phyloP scores from a whole-genome alignment of 2,797 vertebrate genomes.

The Brachymystax lenok region DNA sequence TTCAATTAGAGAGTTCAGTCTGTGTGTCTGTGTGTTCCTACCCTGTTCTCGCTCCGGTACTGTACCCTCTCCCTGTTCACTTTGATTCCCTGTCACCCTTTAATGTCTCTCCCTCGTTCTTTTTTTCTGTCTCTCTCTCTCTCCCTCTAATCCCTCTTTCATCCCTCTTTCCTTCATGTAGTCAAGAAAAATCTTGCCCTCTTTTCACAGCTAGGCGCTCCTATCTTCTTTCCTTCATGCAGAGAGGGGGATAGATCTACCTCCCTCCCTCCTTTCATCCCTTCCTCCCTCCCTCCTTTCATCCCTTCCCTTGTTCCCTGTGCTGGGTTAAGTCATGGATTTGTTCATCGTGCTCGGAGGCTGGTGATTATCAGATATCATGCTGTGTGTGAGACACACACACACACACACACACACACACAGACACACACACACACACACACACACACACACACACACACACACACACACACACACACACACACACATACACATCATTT shows the following conservation, averaged over 20 bases:
- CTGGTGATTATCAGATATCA: no score
- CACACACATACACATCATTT: no score
- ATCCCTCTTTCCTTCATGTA: slow-evolving; percentile 20
- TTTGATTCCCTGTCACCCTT: slow-evolving; percentile 44
- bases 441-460: no score
- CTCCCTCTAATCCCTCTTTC: slow-evolving; percentile 50
- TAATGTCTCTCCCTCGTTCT: slow-evolving; percentile 40
- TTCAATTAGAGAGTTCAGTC: slow-evolving; percentile 15
- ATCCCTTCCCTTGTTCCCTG: slow-evolving; percentile 15
- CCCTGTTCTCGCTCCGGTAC: slow-evolving; percentile 19
- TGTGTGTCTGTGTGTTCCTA: slow-evolving; percentile 7
- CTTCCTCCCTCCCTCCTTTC: slow-evolving; percentile 19
- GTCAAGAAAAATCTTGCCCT: slow-evolving; percentile 30
- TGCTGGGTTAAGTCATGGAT: no score
- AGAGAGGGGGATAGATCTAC: slow-evolving; percentile 25
- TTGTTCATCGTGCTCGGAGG: no score
- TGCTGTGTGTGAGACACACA: no score
- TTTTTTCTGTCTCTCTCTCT: slow-evolving; percentile 38
- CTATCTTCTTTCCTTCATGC: slow-evolving; percentile 40
- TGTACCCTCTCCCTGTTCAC: slow-evolving; percentile 41
- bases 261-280: neutral
- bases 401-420: no score
- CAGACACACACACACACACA: no score
- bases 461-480: no score
- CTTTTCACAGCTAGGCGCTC: slow-evolving; percentile 34